Evolutionary conservation across 2,888 invertebrate species (phyloP).

Genomic region (Uloborus plumipes): DNA sequence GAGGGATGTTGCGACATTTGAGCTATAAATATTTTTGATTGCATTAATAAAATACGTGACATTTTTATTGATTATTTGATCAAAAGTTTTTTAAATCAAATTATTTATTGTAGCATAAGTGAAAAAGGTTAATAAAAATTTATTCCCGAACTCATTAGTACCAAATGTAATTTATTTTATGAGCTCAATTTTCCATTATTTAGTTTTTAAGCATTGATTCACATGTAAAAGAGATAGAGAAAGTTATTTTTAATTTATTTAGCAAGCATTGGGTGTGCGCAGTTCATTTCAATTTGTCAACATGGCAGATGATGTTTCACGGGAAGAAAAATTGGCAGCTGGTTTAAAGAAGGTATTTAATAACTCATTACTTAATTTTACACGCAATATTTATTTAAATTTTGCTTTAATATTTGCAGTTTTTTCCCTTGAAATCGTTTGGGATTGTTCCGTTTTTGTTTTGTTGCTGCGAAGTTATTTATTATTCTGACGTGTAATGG

Average conservation of each 20-base stretch:
- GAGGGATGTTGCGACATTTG: too few relatives aligned
- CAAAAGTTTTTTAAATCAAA: too few relatives aligned
- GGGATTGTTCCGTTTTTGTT: neutral
- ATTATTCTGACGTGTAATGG: neutral
- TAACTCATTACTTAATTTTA: neutral
- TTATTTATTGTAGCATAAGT: too few relatives aligned
- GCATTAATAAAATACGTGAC: too few relatives aligned
- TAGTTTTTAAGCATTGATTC: too few relatives aligned
- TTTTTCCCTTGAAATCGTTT: neutral
- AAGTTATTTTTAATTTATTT: conserved; percentile 41
- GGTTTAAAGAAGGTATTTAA: conserved; percentile 61
- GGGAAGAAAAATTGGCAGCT: conserved; percentile 62
- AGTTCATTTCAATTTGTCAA: conserved; percentile 46
- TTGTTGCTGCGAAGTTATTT: neutral
- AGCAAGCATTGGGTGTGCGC: conserved; percentile 10
- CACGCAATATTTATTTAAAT: too few relatives aligned
- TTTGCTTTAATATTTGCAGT: neutral
- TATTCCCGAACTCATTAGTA: too few relatives aligned
- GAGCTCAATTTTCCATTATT: too few relatives aligned
- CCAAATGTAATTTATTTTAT: too few relatives aligned
- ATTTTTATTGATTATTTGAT: too few relatives aligned
- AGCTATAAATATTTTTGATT: too few relatives aligned
- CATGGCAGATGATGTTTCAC: conserved; percentile 59
- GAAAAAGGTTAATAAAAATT: too few relatives aligned
- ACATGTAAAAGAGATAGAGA: neutral